Evolutionary conservation across 2,113 vertebrate species (phyloP).

Genomic region (Nothobranchius kuhntae): DNA sequence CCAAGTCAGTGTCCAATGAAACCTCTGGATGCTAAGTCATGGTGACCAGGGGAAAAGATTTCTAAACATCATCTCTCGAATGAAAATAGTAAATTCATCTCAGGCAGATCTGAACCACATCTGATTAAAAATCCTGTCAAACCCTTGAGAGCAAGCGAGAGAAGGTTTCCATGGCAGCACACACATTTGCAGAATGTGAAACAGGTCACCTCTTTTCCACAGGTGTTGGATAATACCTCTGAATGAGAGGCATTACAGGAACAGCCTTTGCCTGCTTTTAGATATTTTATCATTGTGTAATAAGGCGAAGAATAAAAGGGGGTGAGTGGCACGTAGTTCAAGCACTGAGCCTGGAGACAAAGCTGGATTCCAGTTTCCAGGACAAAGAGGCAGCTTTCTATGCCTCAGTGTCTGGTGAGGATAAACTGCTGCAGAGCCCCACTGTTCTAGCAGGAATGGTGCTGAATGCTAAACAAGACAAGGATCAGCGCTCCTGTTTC

Average conservation of each 20-base stretch:
- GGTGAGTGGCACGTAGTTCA: background rate
- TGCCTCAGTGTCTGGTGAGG: constrained; percentile 20
- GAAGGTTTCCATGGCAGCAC: constrained; percentile 69
- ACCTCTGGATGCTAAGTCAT: background rate
- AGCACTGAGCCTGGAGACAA: constrained; percentile 12
- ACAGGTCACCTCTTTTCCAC: constrained; percentile 40
- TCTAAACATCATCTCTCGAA: background rate
- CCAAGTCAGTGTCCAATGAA: background rate
- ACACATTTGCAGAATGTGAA: constrained; percentile 37
- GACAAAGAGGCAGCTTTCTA: constrained; percentile 20
- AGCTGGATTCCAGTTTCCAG: constrained; percentile 22
- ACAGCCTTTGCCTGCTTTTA: constrained; percentile 20
- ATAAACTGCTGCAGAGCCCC: constrained; percentile 7
- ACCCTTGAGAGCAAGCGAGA: constrained; percentile 37
- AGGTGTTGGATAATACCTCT: constrained; percentile 47
- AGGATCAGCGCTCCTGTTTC: background rate
- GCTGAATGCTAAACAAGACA: constrained; percentile 19
- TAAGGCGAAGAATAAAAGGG: constrained; percentile 4
- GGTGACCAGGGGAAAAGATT: constrained; percentile 6
- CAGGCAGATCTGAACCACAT: constrained; percentile 24
- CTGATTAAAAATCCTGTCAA: constrained; percentile 45
- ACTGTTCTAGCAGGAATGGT: constrained; percentile 9
- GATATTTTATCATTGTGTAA: constrained; percentile 19
- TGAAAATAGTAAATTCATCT: constrained; percentile 3
- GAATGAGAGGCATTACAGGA: constrained; percentile 50